Conservation (phyloP, 2,888 invertebrate species). For the Nomada hirtipes region DNA sequence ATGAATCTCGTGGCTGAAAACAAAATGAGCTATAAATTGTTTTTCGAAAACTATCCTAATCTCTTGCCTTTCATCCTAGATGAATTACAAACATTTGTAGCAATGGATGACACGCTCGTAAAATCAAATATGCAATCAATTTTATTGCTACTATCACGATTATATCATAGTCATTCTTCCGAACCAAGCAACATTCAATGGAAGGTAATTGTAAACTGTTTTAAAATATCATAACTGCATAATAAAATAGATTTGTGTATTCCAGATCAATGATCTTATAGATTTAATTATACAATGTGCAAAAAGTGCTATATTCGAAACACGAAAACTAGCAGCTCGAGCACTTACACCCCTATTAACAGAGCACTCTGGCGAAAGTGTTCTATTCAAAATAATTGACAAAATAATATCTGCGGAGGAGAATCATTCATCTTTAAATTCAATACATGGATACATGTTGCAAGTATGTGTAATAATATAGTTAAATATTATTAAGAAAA, state of each 20-base stretch:
- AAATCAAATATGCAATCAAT: constrained; percentile 91
- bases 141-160: constrained; percentile 90
- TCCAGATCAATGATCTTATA: constrained; percentile 87
- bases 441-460: constrained; percentile 88
- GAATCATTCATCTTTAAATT: constrained; percentile 84
- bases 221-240: neutral
- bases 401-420: constrained; percentile 67
- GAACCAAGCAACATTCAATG: constrained; percentile 89
- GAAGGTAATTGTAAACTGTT: constrained; percentile 85
- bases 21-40: constrained; percentile 91
- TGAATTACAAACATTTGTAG: constrained; percentile 82
- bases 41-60: constrained; percentile 91
- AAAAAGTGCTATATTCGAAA: constrained; percentile 88
- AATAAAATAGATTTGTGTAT: constrained; percentile 51
- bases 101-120: constrained; percentile 82
- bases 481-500: neutral
- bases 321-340: constrained; percentile 90
- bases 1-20: constrained; percentile 88
- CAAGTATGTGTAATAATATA: constrained; percentile 85
- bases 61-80: constrained; percentile 86
- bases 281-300: constrained; percentile 87
- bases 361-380: constrained; percentile 77
- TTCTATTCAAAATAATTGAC: constrained; percentile 80
- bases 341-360: constrained; percentile 88
- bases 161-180: constrained; percentile 89